Percentiles rank a stretch among this genome's conserved stretches.
Conservation (phyloP, 2,888 invertebrate species). For the Acrobasis consociella region DNA sequence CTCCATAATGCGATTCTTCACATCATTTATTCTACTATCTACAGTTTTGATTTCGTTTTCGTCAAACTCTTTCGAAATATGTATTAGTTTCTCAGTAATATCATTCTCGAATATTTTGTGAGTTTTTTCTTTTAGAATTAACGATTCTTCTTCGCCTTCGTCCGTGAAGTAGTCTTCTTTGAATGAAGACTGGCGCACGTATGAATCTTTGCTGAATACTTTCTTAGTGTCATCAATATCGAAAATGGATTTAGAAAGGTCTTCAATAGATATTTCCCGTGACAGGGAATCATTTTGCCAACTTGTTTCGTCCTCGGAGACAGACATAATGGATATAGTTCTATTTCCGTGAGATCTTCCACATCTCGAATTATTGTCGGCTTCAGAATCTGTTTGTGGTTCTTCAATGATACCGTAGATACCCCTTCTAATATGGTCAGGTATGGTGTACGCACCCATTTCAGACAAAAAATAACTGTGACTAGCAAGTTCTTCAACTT, state of each 20-base stretch:
- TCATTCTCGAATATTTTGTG: slow-evolving; percentile 75
- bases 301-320: slow-evolving; percentile 85
- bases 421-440: slow-evolving; percentile 71
- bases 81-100: slow-evolving; percentile 73
- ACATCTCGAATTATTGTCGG: slow-evolving; percentile 64
- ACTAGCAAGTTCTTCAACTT: slow-evolving; percentile 84
- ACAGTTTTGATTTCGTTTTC: slow-evolving; percentile 61
- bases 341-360: slow-evolving; percentile 66
- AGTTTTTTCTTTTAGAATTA: slow-evolving; percentile 67
- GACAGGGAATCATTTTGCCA: slow-evolving; percentile 80
- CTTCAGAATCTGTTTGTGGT: slow-evolving; percentile 79
- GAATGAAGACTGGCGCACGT: slow-evolving; percentile 71
- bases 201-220: slow-evolving; percentile 77
- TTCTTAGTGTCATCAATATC: slow-evolving; percentile 78
- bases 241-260: slow-evolving; percentile 78
- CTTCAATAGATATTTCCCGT: slow-evolving; percentile 83
- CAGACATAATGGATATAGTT: slow-evolving; percentile 85
- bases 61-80: slow-evolving; percentile 74
- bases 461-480: slow-evolving; percentile 83
- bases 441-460: slow-evolving; percentile 70
- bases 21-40: slow-evolving; percentile 61
- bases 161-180: slow-evolving; percentile 73
- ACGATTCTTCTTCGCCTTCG: slow-evolving; percentile 69
- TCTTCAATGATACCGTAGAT: slow-evolving; percentile 78
- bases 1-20: slow-evolving; percentile 72